Conservation (phyloP, 2,797 vertebrate species). For the Natrix natrix region DNA sequence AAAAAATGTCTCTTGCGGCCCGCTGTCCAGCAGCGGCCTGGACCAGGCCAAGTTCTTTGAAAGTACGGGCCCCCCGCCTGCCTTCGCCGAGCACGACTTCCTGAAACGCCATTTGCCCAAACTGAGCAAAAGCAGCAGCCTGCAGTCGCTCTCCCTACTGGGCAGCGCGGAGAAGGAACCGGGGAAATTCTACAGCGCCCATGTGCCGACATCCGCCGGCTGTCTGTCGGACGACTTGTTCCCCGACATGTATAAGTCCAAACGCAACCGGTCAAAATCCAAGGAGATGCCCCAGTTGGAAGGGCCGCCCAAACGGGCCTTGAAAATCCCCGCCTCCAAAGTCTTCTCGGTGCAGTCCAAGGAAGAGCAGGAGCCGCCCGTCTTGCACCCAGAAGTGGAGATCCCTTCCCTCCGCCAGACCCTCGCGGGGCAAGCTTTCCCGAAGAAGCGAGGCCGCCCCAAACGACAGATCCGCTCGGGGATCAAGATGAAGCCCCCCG, state of each 20-base stretch:
- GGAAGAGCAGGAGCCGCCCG: constrained; percentile 85
- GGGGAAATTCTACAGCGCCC: constrained; percentile 68
- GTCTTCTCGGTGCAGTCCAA: constrained; percentile 88
- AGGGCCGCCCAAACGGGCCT: constrained; percentile 81
- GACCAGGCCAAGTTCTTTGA: constrained; percentile 73
- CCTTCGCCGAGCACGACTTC: constrained; percentile 70
- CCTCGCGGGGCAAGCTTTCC: constrained; percentile 73
- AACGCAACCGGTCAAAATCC: constrained; percentile 86
- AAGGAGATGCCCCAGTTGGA: constrained; percentile 92
- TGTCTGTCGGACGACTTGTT: constrained; percentile 69
- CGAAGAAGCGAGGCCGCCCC: constrained; percentile 90
- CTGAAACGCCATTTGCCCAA: constrained; percentile 75
- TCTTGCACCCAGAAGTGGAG: constrained; percentile 90
- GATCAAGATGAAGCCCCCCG: constrained; percentile 88
- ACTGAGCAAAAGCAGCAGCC: constrained; percentile 61
- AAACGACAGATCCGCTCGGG: constrained; percentile 86
- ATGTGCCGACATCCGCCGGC: constrained; percentile 67
- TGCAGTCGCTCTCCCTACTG: constrained; percentile 66
- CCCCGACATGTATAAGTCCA: constrained; percentile 76
- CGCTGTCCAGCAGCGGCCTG: constrained; percentile 61
- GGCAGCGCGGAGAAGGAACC: constrained; percentile 68
- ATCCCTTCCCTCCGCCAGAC: constrained; percentile 76
- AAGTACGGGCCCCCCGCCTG: constrained; percentile 51
- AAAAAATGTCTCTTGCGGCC: constrained; percentile 69
- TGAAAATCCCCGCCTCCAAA: constrained; percentile 89